Conservation (phyloP, 2,888 invertebrate species). For the Pyrgus malvae region DNA sequence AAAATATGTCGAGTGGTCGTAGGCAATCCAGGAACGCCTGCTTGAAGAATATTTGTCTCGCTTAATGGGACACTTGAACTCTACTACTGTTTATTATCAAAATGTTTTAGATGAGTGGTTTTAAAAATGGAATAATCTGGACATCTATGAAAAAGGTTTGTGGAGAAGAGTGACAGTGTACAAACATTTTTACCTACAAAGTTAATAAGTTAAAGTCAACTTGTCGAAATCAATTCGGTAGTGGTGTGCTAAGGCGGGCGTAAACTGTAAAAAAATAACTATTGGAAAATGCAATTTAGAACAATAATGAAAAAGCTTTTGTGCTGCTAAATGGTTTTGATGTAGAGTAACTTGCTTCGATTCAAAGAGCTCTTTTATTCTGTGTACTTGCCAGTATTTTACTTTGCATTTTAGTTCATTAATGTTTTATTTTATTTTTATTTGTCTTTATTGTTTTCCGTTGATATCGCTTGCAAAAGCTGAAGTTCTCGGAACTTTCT, state of each 20-base stretch:
- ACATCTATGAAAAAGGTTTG: not conserved
- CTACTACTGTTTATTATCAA: no score
- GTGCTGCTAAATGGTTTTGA: no score
- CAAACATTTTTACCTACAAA: not conserved
- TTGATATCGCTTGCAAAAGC: not conserved
- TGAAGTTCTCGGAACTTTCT: constrained; percentile 6
- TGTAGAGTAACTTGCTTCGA: no score
- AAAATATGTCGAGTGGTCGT: not conserved
- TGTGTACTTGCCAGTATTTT: no score
- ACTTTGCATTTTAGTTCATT: not conserved
- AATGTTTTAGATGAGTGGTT: no score
- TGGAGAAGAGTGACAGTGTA: not conserved
- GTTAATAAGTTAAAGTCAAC: not conserved
- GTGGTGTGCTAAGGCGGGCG: not conserved
- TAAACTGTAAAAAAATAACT: no score
- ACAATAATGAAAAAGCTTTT: not conserved
- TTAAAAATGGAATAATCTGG: not conserved
- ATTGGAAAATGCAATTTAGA: not conserved
- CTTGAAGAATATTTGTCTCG: not conserved
- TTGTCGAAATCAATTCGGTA: not conserved
- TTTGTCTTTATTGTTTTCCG: not conserved
- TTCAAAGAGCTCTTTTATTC: no score
- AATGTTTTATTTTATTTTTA: not conserved
- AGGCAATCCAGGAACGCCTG: not conserved
- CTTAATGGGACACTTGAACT: not conserved